Base-by-base conservation (phyloP, 2,888 invertebrate species). In the Ypsolopha sequella region DNA sequence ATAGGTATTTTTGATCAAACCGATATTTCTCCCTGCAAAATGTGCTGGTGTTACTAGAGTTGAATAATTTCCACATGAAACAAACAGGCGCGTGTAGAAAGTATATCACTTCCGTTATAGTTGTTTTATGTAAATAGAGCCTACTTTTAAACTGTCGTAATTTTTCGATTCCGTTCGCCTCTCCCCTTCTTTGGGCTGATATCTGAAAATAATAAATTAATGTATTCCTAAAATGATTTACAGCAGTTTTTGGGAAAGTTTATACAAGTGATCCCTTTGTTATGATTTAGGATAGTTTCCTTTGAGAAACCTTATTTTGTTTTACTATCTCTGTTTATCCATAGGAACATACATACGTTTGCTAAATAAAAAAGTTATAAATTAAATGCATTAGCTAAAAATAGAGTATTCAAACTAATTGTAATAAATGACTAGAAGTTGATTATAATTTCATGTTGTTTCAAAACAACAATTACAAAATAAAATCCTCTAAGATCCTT, bases 71-170 rank as follows among this genome's bases (percentile, higher is more conserved):
- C 46, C 52, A 46, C 52, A 52, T 49, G 41, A 41, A 62, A 61
- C 60, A 72, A 76, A 78, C 68, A 76, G 77, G 76, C 73, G 73
- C 56, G 54, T 56, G 54, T 54, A 48, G 61, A 55, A 60, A 68
- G 68, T 81, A 79, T 76, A 82, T 86, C 80, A 84, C 75, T 74
- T 73, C 73, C 73, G 66, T 76, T 75, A 82, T 80, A 77, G 81
- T 80, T 76, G 76, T 85, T 86, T 81, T 76, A 85, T 86, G 86
- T 76, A 80, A 84, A 86, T 81, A 73, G 60, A 63, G 75, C 78
- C 85, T 82, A 85, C 81, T 86, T 86, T 85, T 86, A 86, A 86
- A 86, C 84, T 82, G 80, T 70, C 80, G 78, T 86, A 86, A 86
- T 85, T 85, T 85, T 84, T 82, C 80, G 69, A 75, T 85, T 84